Conservation (phyloP, 2,113 vertebrate genomes). For the Melospiza melodia region DNA sequence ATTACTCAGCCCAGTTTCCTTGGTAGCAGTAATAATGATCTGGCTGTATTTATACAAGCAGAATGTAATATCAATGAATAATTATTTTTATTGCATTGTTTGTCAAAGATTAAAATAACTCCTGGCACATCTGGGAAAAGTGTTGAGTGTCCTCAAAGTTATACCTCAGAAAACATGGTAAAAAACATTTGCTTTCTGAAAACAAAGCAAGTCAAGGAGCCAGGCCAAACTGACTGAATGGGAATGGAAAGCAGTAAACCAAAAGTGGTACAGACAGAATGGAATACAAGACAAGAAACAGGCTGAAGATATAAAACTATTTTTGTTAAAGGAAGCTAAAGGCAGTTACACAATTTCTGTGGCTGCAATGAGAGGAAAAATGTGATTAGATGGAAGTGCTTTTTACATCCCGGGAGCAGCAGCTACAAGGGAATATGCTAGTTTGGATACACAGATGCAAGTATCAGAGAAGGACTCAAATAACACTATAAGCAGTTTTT, state of each 20-base stretch:
- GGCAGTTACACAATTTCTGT: neutral
- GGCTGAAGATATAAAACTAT: neutral
- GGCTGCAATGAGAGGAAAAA: neutral
- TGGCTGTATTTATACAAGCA: constrained; percentile 1
- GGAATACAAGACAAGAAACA: neutral
- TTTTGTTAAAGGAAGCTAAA: neutral
- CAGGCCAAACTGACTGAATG: neutral
- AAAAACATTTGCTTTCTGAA: neutral
- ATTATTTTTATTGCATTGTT: neutral
- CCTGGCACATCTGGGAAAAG: neutral
- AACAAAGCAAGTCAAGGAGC: neutral
- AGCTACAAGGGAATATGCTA: neutral
- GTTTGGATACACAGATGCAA: rapidly evolving
- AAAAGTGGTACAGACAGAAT: neutral
- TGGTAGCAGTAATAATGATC: neutral
- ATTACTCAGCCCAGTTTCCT: constrained; percentile 6
- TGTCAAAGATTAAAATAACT: constrained; percentile 1
- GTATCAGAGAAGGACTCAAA: neutral
- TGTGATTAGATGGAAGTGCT: neutral
- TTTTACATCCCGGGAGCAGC: neutral
- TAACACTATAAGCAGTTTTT: neutral
- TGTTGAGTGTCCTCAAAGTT: neutral
- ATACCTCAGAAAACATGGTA: neutral
- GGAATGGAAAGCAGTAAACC: neutral
- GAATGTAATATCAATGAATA: neutral